A percentile compares a stretch with the other conserved stretches of the same genome.
Evolutionary conservation across 2,797 vertebrate genomes (phyloP).

Genomic region (Pipistrellus kuhlii): DNA sequence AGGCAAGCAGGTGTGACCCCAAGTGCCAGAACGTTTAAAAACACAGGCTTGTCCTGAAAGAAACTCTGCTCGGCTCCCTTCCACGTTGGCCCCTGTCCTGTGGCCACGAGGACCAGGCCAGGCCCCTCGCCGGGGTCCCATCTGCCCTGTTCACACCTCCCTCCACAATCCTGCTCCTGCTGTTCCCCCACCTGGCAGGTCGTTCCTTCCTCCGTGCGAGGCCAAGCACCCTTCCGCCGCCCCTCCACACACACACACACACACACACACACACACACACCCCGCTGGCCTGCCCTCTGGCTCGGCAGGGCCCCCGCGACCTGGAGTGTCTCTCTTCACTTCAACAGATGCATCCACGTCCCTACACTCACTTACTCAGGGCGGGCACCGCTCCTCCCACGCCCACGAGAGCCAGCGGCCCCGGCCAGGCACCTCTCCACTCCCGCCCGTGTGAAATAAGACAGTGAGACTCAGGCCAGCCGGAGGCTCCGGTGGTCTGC

Average conservation of each 20-base stretch:
- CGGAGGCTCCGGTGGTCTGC: rapidly evolving
- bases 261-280: too few species aligned
- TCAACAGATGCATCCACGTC: background rate
- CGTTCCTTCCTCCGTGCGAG: background rate
- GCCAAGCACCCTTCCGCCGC: background rate
- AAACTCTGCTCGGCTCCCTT: background rate
- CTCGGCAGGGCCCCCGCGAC: background rate
- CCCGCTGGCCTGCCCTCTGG: background rate
- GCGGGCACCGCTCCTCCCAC: background rate
- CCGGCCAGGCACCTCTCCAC: background rate
- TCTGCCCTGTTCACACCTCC: background rate
- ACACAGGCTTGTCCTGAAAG: background rate
- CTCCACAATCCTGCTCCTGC: background rate
- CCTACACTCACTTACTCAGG: background rate
- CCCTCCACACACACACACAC: too few species aligned
- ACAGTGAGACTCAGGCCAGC: background rate
- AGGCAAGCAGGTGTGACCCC: background rate
- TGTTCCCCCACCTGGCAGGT: background rate
- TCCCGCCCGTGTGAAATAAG: background rate
- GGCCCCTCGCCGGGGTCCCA: background rate
- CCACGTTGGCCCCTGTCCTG: background rate
- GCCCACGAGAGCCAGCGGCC: background rate
- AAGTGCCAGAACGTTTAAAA: background rate
- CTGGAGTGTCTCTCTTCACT: background rate
- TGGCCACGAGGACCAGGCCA: background rate